Percentiles rank a stretch among this genome's conserved stretches.
Conservation (phyloP, 2,113 vertebrate genomes). For the Boulengeromyrus knoepffleri region DNA sequence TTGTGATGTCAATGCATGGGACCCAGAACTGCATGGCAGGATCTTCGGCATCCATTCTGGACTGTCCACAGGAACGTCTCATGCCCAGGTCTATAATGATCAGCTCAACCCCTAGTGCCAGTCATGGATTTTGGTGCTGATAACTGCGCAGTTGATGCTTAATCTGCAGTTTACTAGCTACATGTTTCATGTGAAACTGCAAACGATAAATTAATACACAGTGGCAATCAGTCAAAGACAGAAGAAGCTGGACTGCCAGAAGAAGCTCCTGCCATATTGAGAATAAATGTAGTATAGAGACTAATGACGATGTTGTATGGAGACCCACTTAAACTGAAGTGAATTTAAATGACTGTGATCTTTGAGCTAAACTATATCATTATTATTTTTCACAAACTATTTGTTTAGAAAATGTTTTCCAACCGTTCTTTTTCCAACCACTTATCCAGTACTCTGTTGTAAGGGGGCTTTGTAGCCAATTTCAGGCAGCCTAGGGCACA, state of each 20-base stretch:
- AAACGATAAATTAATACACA: not conserved
- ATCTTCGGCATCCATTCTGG: not conserved
- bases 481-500: not conserved
- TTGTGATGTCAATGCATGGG: not conserved
- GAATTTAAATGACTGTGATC: not conserved
- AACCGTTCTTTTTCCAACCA: not conserved
- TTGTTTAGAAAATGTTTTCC: not conserved
- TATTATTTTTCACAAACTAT: not conserved
- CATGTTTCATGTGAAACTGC: not conserved
- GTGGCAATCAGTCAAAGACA: not conserved
- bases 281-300: not conserved
- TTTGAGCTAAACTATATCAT: not conserved
- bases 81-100: not conserved
- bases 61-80: not conserved
- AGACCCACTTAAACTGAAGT: not conserved
- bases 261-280: not conserved
- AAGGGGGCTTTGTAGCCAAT: not conserved
- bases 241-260: not conserved
- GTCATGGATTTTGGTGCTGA: not conserved
- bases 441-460: not conserved
- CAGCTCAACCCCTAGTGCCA: not conserved
- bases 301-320: not conserved
- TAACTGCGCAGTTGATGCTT: not conserved
- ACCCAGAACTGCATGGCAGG: not conserved
- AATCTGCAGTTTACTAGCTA: not conserved